Percentiles rank a stretch among this genome's conserved stretches.
Conservation (phyloP, 2,113 vertebrate genomes). For the Sprattus sprattus region DNA sequence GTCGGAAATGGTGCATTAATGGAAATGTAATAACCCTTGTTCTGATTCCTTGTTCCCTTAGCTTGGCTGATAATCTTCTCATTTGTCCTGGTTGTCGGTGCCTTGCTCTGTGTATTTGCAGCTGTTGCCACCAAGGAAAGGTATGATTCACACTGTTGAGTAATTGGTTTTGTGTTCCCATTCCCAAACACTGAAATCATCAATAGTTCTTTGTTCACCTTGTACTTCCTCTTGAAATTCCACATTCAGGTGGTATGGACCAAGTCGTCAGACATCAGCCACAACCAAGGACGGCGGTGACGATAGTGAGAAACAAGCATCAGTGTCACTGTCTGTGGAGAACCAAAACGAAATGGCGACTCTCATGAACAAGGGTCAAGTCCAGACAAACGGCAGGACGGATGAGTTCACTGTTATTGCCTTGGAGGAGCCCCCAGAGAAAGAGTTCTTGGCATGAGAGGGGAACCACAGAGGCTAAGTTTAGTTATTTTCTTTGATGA, state of each 20-base stretch:
- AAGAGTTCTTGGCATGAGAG: constrained; percentile 44
- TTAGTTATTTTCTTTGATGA: too few species aligned
- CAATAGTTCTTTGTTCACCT: neutral
- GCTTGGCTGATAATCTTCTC: constrained; percentile 45
- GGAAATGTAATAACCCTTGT: neutral
- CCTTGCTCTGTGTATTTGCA: constrained; percentile 36
- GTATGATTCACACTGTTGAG: constrained; percentile 33
- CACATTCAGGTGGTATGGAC: constrained; percentile 40
- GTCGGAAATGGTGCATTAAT: neutral
- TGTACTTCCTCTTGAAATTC: neutral
- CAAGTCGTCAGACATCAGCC: constrained; percentile 5
- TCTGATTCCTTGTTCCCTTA: neutral
- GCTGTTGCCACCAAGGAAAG: constrained; percentile 47
- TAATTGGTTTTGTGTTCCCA: neutral
- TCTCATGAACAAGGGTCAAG: constrained; percentile 86
- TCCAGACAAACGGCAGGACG: constrained; percentile 72
- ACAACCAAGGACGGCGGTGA: neutral
- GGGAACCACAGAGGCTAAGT: neutral
- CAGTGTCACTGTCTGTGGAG: constrained; percentile 37
- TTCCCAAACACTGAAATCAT: neutral
- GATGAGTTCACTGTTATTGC: constrained; percentile 82
- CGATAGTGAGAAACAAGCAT: constrained; percentile 34
- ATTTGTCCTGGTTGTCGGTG: constrained; percentile 39
- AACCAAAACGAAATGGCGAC: constrained; percentile 91
- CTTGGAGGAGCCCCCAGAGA: constrained; percentile 72